Percentiles rank a stretch among this genome's conserved stretches.
phyloP scores from a whole-genome alignment of 2,113 vertebrate genomes.

The Plecturocebus donacophilus region DNA sequence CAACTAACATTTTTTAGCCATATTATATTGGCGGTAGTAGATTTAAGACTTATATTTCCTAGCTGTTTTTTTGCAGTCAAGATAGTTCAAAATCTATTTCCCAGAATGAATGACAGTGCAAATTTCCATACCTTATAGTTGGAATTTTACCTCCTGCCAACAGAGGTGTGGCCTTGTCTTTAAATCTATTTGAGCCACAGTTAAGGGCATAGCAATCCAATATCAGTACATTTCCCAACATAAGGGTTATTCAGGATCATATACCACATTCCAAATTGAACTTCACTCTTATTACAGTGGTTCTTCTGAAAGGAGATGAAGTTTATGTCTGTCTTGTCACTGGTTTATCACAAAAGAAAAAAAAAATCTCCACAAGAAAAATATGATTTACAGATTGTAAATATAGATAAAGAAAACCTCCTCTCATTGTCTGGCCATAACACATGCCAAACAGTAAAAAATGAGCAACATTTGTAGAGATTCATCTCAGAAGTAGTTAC shows the following conservation, averaged over 20 bases:
- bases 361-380: background rate
- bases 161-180: rapidly evolving
- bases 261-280: background rate
- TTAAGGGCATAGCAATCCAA: background rate
- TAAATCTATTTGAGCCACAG: rapidly evolving
- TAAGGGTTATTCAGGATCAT: background rate
- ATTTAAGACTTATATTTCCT: background rate
- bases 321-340: background rate
- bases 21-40: background rate
- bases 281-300: background rate
- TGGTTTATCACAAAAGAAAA: background rate
- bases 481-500: background rate
- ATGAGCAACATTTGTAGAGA: background rate
- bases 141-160: background rate
- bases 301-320: background rate
- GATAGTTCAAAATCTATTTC: background rate
- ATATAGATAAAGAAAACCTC: background rate
- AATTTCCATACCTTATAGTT: background rate
- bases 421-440: background rate
- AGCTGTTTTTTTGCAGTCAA: background rate
- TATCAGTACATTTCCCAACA: background rate
- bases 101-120: background rate
- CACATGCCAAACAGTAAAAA: background rate
- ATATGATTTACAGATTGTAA: background rate
- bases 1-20: background rate